Base-by-base conservation (phyloP, 1,140 invertebrate species). In the Harpegnathos saltator region DNA sequence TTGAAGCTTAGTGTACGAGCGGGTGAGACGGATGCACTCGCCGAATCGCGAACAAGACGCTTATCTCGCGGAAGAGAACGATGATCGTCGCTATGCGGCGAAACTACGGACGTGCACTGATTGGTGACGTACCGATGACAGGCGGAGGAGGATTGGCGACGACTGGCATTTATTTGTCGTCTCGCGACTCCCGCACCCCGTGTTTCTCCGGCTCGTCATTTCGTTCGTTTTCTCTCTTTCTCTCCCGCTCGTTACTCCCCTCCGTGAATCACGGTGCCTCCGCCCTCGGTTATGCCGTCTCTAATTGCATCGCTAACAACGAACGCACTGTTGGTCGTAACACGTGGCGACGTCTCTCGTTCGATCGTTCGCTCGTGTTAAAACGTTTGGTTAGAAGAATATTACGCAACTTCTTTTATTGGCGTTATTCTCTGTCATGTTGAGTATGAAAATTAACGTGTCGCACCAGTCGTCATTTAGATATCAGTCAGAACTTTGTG, bases 91-190 rank as follows among this genome's bases (percentile, higher is more conserved):
- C 29, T 83, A 84, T 74, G 61, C 73, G 65, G 74, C 58, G 52
- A 58, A 86, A 78, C 71, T 88, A 87, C 59, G 85, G 85, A 83
- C 87, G 87, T 89, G 87, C 86, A 87, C 83, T 89, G 69, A 50
- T 69, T 88, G 74, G 87, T 88, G 90, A 91, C 91, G 81, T 91
- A 91, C 90, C 90, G 78, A 89, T 89, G 65, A 89, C 69, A 86
- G 86, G 85, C 87, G 85, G 75, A 90, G 83, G 75, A 82, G 1
- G n/a, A 3, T 86, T 90, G 84, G 75, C 78, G 86, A 82, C 54
- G 59, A 88, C 80, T 87, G 86, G 65, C 77, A 52, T 82, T 78
- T 80, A 83, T 78, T 85, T 82, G 82, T 84, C 38, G 26, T 52
- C 38, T 81, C 54, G 59, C 26, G 38, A 59, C 80, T 71, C 56